A percentile compares a stretch with the other conserved stretches of the same genome.
Evolutionary conservation across 2,113 vertebrate species (phyloP).

Genomic region (Natator depressus): DNA sequence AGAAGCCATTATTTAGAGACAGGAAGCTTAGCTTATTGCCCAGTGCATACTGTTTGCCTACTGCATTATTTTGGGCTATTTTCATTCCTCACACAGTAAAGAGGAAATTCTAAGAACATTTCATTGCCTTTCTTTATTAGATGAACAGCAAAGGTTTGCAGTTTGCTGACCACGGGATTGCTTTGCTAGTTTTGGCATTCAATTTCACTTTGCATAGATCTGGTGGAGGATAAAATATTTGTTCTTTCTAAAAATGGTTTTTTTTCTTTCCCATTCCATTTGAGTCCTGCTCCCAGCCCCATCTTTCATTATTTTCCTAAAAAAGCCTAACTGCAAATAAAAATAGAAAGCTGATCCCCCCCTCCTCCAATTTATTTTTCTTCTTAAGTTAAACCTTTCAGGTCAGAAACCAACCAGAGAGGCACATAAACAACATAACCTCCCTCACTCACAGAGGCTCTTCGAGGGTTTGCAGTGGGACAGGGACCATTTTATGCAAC

Average conservation of each 20-base stretch:
- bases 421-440: neutral
- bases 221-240: constrained; percentile 20
- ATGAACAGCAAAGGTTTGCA: constrained; percentile 51
- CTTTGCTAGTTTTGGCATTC: constrained; percentile 50
- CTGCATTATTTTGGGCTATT: constrained; percentile 71
- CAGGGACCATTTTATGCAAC: constrained; percentile 13
- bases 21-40: constrained; percentile 71
- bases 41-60: constrained; percentile 59
- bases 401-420: neutral
- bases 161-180: constrained; percentile 40
- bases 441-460: constrained; percentile 23
- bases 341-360: neutral
- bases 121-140: constrained; percentile 65
- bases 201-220: constrained; percentile 43
- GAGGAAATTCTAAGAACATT: constrained; percentile 65
- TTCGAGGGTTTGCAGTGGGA: constrained; percentile 3
- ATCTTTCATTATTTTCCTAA: constrained; percentile 11
- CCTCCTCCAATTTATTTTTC: neutral
- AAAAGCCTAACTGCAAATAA: neutral
- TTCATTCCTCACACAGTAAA: constrained; percentile 66
- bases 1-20: constrained; percentile 65
- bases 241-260: constrained; percentile 26
- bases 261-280: constrained; percentile 33
- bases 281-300: neutral
- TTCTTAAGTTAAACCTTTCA: neutral